A percentile compares a stretch with the other conserved stretches of the same genome.
Evolutionary conservation across 1,140 invertebrate species (phyloP).

Genomic region (Elysia chlorotica): DNA sequence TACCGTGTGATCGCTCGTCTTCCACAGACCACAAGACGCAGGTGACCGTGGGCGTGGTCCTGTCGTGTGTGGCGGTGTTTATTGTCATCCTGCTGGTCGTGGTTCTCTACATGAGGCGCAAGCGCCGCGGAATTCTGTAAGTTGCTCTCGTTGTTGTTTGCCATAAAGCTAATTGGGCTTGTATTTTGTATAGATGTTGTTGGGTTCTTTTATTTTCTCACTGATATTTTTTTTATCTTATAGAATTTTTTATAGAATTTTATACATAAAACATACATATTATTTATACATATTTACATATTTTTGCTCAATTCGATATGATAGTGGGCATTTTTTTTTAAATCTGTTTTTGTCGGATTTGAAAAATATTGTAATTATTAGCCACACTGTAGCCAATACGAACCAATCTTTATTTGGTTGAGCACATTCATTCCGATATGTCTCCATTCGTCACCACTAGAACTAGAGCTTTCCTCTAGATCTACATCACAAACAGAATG

Average conservation of each 20-base stretch:
- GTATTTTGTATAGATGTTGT: neutral
- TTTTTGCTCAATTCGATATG: neutral
- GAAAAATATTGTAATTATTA: too few relatives aligned
- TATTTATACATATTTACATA: neutral
- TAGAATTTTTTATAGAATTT: neutral
- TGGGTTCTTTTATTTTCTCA: neutral
- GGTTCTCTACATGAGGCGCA: slow-evolving; percentile 35
- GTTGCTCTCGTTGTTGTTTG: slow-evolving; percentile 4
- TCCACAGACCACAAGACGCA: slow-evolving; percentile 24
- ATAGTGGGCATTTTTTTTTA: neutral
- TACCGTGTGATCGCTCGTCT: too few relatives aligned
- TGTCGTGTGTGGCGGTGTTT: slow-evolving; percentile 40
- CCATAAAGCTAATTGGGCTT: neutral
- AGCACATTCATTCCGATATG: too few relatives aligned
- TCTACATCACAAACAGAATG: too few relatives aligned
- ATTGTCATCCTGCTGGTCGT: slow-evolving; percentile 33
- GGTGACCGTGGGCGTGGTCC: slow-evolving; percentile 35
- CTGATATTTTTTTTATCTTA: too few relatives aligned
- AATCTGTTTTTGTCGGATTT: too few relatives aligned
- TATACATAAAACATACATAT: neutral
- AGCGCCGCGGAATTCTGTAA: slow-evolving; percentile 34
- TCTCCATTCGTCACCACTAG: too few relatives aligned
- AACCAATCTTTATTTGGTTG: too few relatives aligned
- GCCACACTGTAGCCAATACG: too few relatives aligned
- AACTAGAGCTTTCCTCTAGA: too few relatives aligned